A percentile compares a stretch with the other conserved stretches of the same genome.
Evolutionary conservation across 2,888 invertebrate species (phyloP).

Genomic region (Augiades crinisus): DNA sequence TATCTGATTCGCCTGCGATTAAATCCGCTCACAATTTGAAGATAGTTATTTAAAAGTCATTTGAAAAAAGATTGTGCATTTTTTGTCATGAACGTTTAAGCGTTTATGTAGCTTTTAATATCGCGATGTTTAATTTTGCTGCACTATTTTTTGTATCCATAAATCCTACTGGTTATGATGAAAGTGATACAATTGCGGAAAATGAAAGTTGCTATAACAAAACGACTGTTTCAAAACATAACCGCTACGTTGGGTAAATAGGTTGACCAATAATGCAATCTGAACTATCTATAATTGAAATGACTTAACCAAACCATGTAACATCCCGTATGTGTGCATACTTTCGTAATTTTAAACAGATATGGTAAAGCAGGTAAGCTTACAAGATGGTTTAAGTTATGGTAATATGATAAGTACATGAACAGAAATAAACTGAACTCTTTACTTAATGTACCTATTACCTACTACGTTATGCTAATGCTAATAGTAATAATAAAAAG

Average conservation of each 20-base stretch:
- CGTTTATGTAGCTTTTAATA: too few relatives aligned
- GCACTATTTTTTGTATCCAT: neutral
- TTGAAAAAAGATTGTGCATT: conserved; percentile 16
- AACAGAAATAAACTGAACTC: too few relatives aligned
- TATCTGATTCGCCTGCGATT: conserved; percentile 31
- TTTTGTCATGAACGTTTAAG: too few relatives aligned
- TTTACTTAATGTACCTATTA: too few relatives aligned
- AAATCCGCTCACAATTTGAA: conserved; percentile 30
- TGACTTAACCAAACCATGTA: neutral
- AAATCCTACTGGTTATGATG: neutral
- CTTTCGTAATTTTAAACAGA: too few relatives aligned
- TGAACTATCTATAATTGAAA: neutral
- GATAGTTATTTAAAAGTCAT: conserved; percentile 38
- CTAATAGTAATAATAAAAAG: too few relatives aligned
- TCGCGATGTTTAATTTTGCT: too few relatives aligned
- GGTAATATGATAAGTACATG: too few relatives aligned
- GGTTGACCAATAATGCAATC: conserved; percentile 45
- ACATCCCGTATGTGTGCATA: conserved; percentile 2
- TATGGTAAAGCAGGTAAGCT: too few relatives aligned
- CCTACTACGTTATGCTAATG: too few relatives aligned
- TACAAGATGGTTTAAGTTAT: too few relatives aligned
- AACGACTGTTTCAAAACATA: conserved; percentile 27
- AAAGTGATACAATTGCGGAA: conserved; percentile 21
- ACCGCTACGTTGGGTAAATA: conserved; percentile 37
- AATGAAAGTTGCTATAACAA: conserved; percentile 35